Base-by-base conservation (phyloP, 2,113 vertebrate species). In the Rhinolophus sinicus region DNA sequence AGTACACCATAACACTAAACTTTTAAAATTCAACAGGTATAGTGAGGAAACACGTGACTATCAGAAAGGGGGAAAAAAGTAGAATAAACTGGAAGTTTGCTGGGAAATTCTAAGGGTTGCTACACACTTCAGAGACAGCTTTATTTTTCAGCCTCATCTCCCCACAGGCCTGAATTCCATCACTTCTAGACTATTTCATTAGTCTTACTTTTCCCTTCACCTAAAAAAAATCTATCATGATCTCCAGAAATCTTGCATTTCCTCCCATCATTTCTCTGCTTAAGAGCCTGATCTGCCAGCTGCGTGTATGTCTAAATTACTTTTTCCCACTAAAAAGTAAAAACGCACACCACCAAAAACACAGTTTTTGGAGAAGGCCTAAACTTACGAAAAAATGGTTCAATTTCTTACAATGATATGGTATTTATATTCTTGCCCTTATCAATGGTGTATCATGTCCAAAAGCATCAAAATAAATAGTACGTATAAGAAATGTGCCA, bases 241-340 rank as follows among this genome's bases (percentile, higher is more conserved):
- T 69, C 40, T 72, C 75, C 62, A 83, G 19, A 95, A 94, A 94
- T 24, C 22, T 35, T 86, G 22, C 52, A n/a, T 90, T 80, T 67
- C 18, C 18, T 62, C 33, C 10, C 24, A 50, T 44, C 2, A 40
- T 69, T 72, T 87, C 35, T 81, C 33, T 50, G 47, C 47, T 50
- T 87, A 67, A 65, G 35, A 60, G 4, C 13, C 47, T 70, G 60
- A 38, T 75, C 52, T 40, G 21, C 19, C 30, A 76, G 81, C 18
- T 87, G 7, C 70, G 35, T 13, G 12, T 15, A 14, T 26, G 4
- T 40, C 38, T 64, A 94, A 91, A 40, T 58, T 52, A 40, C 35
- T 88, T 65, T 40, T 80, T 26, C 56, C 35, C n/a, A 92, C 52
- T 33, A 52, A 89, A 81, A 60, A 60, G 11, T 21, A 84, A 97